Evolutionary conservation across 2,113 vertebrate genomes (phyloP), one percentile per base, ranked within the genome.

Genomic region (Labeo rohita): DNA sequence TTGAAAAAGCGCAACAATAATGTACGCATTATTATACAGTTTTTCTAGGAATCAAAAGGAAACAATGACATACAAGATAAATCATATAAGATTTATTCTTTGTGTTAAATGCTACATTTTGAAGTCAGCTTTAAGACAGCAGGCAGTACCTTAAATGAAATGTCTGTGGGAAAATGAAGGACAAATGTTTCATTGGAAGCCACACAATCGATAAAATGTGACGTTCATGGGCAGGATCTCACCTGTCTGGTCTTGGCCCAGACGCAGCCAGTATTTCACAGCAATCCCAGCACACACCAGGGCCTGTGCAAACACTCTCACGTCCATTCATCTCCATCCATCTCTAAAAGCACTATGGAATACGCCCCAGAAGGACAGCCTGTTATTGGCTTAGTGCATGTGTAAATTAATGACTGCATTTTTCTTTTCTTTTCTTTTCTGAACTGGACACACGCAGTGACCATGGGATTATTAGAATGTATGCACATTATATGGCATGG

Each of bases 181-280:
- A 72, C 79, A 50, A 56, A 83, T 86, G 83, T 84, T 84, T 88
- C 54, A 56, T 15, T 54, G 9, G 50, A 59, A 83, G 79, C 50
- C 76, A 52, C 77, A 63, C 73, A 43, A 87, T 87, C 87, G 63
- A 87, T 88, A 86, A 70, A 49, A 61, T 6, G 73, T 28, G 34
- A 36, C 21, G 65, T 49, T 47, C 74, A 36, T 80, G 47, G 79
- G 63, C 18, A 72, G 43, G 50, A 72, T 75, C 85, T 85, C 83
- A 28, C 79, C 79, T 72, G 21, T 66, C 54, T 65, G n/a, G 72
- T 79, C 70, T 49, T 43, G 47, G 85, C 77, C 85, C 80, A 70
- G 84, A 88, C 85, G 88, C 28, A n/a, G 49, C 59, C 70, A 81
- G 49, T 86, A 82, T 89, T 81, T 89, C 78, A 89, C 63, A 45